Evolutionary conservation across 2,888 invertebrate species (phyloP).

Genomic region (Cosmorhoe ocellata): DNA sequence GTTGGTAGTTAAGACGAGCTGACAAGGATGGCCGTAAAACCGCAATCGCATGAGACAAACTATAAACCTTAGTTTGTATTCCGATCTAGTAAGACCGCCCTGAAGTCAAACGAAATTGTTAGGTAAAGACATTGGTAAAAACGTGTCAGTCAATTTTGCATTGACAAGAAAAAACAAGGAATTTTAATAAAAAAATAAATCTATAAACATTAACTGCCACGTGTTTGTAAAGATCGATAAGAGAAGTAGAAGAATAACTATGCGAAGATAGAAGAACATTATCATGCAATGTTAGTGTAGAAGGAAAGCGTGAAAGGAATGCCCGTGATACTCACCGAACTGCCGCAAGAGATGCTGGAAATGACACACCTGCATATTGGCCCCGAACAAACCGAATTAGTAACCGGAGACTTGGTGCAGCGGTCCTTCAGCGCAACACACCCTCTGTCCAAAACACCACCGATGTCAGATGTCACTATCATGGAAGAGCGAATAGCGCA

Average conservation of each 20-base stretch:
- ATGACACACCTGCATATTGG: slow-evolving; percentile 83
- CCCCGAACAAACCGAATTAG: slow-evolving; percentile 67
- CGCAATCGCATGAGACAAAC: slow-evolving; percentile 12
- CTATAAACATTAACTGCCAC: not conserved
- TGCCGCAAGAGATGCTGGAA: slow-evolving; percentile 81
- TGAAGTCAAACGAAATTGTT: not conserved
- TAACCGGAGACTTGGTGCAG: slow-evolving; percentile 55
- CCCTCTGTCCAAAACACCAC: slow-evolving; percentile 80
- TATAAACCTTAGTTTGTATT: slow-evolving; percentile 14
- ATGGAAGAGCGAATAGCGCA: slow-evolving; percentile 18
- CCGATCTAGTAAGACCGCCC: not conserved
- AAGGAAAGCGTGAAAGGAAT: slow-evolving; percentile 41
- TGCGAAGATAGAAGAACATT: slow-evolving; percentile 12
- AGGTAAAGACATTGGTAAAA: not conserved
- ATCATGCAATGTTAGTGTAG: slow-evolving; percentile 28
- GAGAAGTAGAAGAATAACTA: not conserved
- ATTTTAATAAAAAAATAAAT: not conserved
- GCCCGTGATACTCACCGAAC: slow-evolving; percentile 73
- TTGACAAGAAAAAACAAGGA: not conserved
- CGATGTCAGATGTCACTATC: slow-evolving; percentile 47
- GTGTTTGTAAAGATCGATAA: not conserved
- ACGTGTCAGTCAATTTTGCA: not conserved
- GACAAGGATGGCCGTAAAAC: slow-evolving; percentile 16
- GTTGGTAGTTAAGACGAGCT: slow-evolving; percentile 13
- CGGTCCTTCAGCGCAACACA: slow-evolving; percentile 63